phyloP scores from a whole-genome alignment of 2,888 invertebrate genomes.

The Dryadula phaetusa region DNA sequence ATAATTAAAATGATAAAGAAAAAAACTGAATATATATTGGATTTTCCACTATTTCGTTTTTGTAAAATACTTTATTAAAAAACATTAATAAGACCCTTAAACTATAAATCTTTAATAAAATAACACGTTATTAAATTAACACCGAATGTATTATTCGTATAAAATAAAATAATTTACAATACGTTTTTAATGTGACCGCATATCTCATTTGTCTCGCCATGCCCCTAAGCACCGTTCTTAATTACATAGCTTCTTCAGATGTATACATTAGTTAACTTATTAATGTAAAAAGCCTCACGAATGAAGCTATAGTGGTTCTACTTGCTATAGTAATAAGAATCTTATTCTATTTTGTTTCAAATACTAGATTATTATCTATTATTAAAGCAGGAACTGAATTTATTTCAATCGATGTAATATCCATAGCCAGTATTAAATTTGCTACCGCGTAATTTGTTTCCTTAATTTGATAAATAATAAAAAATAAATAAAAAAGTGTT shows the following conservation, averaged over 20 bases:
- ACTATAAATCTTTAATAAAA: conserved; percentile 15
- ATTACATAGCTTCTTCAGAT: conserved; percentile 61
- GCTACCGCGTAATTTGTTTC: not conserved
- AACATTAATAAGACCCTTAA: not conserved
- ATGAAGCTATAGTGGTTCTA: conserved; percentile 10
- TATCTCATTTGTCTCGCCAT: conserved; percentile 44
- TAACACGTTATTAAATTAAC: conserved; percentile 18
- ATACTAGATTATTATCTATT: conserved; percentile 46
- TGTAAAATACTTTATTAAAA: too few relatives aligned
- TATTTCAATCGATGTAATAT: conserved; percentile 34
- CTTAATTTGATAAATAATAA: conserved; percentile 18
- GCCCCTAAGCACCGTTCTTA: conserved; percentile 54
- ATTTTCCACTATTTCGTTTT: too few relatives aligned
- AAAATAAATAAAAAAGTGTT: not conserved
- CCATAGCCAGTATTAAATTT: conserved; percentile 31
- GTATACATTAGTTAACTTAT: conserved; percentile 53
- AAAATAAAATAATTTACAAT: conserved; percentile 13
- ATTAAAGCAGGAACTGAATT: conserved; percentile 25
- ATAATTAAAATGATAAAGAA: not conserved
- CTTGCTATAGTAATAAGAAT: not conserved
- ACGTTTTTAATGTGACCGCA: conserved; percentile 25
- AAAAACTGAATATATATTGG: too few relatives aligned
- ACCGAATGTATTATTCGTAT: conserved; percentile 8
- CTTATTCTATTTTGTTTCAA: not conserved
- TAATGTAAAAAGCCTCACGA: conserved; percentile 39